A percentile compares a stretch with the other conserved stretches of the same genome.
Conservation (phyloP, 1,140 invertebrate species). For the Aphis gossypii region DNA sequence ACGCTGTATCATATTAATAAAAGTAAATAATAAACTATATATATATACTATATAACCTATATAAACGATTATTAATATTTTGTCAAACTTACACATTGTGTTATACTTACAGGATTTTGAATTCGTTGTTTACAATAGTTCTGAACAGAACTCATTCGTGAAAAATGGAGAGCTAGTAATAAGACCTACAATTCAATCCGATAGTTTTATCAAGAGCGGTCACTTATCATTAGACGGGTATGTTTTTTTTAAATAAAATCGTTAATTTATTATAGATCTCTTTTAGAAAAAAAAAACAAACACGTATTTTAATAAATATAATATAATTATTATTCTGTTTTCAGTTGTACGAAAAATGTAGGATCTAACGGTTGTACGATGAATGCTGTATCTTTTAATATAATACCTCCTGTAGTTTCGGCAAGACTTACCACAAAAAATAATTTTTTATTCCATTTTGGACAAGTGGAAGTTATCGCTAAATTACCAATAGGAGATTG, state of each 20-base stretch:
- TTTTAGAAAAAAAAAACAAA: not conserved
- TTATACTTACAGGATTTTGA: conserved; percentile 59
- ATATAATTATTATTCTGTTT: not conserved
- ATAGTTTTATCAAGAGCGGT: conserved; percentile 48
- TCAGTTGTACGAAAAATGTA: conserved; percentile 59
- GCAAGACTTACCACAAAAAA: conserved; percentile 71
- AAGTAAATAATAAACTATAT: not conserved
- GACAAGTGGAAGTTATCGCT: conserved; percentile 72
- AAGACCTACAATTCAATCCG: conserved; percentile 41
- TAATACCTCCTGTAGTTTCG: conserved; percentile 72
- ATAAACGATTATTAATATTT: conserved; percentile 2
- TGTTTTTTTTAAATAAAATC: not conserved
- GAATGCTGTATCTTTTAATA: conserved; percentile 63
- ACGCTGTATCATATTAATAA: not conserved
- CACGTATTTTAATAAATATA: not conserved
- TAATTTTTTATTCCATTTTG: conserved; percentile 74
- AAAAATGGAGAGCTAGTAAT: conserved; percentile 56
- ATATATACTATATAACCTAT: not conserved
- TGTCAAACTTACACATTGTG: not conserved
- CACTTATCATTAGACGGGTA: conserved; percentile 40
- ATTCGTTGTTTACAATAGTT: conserved; percentile 55
- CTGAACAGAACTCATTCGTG: conserved; percentile 35
- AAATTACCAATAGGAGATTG: conserved; percentile 78
- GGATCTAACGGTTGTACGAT: conserved; percentile 54
- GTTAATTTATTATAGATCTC: not conserved